Evolutionary conservation across 2,888 invertebrate genomes (phyloP).

Genomic region (Philonicus albiceps): DNA sequence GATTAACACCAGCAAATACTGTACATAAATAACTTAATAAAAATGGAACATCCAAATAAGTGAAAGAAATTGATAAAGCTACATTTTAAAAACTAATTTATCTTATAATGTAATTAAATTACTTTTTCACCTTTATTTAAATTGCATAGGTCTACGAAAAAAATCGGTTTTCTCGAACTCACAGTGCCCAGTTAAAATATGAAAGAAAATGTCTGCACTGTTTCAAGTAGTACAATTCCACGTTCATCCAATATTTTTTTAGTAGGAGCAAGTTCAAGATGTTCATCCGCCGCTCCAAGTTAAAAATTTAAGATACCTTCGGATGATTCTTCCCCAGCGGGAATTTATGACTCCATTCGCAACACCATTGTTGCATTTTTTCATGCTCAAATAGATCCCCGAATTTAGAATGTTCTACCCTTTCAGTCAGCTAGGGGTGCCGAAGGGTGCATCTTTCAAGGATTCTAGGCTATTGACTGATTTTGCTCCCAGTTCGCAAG

Average conservation of each 20-base stretch:
- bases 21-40: no score
- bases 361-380: not conserved
- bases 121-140: not conserved
- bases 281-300: not conserved
- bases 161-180: not conserved
- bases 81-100: not conserved
- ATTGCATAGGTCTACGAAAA: not conserved
- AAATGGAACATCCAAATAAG: no score
- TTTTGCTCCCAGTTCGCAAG: not conserved
- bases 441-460: not conserved
- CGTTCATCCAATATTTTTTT: not conserved
- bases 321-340: not conserved
- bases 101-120: not conserved
- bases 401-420: not conserved
- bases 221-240: not conserved
- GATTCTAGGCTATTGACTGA: not conserved
- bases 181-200: not conserved
- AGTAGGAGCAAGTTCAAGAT: not conserved
- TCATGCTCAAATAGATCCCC: not conserved
- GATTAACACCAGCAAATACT: no score
- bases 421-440: not conserved
- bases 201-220: not conserved
- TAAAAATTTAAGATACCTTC: not conserved
- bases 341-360: not conserved
- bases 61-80: not conserved